Conservation (phyloP, 2,113 vertebrate genomes). For the Heterotilapia buettikoferi region DNA sequence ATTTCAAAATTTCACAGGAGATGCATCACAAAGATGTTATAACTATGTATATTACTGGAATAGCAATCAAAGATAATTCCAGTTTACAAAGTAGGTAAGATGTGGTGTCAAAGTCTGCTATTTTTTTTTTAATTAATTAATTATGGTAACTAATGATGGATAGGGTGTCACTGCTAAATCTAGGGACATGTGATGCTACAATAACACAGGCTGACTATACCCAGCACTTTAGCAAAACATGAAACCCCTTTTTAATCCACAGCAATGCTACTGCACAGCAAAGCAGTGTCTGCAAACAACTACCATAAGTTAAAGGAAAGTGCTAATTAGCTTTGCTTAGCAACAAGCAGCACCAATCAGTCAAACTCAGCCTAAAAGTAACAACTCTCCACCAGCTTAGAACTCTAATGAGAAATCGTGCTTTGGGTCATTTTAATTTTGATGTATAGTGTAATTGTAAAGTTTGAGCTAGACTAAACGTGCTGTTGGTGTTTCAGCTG, state of each 20-base stretch:
- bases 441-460: background rate
- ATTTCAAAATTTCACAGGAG: background rate
- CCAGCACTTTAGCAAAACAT: background rate
- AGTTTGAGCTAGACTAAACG: background rate
- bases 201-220: background rate
- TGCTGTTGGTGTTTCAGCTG: background rate
- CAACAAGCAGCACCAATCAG: background rate
- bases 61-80: background rate
- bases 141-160: background rate
- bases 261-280: background rate
- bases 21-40: background rate
- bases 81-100: background rate
- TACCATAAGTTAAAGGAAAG: background rate
- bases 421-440: background rate
- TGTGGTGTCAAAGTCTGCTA: background rate
- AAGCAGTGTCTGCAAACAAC: background rate
- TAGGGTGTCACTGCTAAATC: background rate
- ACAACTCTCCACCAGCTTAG: background rate
- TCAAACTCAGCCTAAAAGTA: background rate
- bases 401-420: background rate
- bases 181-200: background rate
- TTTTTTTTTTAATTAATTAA: background rate
- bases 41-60: background rate
- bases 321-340: background rate
- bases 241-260: background rate